A percentile compares a stretch with the other conserved stretches of the same genome.
phyloP scores from a whole-genome alignment of 2,797 vertebrate genomes.

The Geotrypetes seraphini region DNA sequence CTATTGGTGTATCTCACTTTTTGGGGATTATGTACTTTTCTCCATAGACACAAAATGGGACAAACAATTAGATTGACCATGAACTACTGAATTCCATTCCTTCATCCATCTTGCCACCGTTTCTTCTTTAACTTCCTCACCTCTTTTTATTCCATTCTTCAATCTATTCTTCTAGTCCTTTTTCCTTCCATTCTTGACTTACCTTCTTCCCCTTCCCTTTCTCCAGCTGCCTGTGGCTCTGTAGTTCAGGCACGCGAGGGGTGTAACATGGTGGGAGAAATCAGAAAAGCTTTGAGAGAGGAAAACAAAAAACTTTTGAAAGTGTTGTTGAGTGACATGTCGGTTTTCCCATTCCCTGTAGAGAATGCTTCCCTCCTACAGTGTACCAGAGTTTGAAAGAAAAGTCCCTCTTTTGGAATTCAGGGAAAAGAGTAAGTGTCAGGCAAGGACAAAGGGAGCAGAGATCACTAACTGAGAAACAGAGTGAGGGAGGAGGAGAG shows the following conservation, averaged over 20 bases:
- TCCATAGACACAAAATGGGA: too few relatives aligned
- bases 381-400: constrained; percentile 18
- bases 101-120: too few relatives aligned
- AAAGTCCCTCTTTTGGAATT: constrained; percentile 7
- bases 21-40: too few relatives aligned
- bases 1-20: too few relatives aligned
- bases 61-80: too few relatives aligned
- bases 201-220: too few relatives aligned
- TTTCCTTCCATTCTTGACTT: too few relatives aligned
- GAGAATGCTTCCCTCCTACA: constrained; percentile 30
- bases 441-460: constrained; percentile 2
- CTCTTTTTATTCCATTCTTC: too few relatives aligned
- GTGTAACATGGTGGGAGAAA: constrained; percentile 6
- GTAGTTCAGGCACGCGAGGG: neutral
- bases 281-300: neutral
- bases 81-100: too few relatives aligned
- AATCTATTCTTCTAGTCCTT: too few relatives aligned
- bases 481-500: neutral
- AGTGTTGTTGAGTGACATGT: constrained; percentile 30
- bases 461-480: constrained; percentile 25
- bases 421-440: constrained; percentile 24
- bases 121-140: too few relatives aligned
- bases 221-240: neutral
- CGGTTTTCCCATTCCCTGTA: constrained; percentile 6
- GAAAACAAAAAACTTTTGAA: constrained; percentile 23